Evolutionary conservation across 2,888 invertebrate genomes (phyloP), one percentile per base, ranked within the genome.

Genomic region (Mythimna vitellina): DNA sequence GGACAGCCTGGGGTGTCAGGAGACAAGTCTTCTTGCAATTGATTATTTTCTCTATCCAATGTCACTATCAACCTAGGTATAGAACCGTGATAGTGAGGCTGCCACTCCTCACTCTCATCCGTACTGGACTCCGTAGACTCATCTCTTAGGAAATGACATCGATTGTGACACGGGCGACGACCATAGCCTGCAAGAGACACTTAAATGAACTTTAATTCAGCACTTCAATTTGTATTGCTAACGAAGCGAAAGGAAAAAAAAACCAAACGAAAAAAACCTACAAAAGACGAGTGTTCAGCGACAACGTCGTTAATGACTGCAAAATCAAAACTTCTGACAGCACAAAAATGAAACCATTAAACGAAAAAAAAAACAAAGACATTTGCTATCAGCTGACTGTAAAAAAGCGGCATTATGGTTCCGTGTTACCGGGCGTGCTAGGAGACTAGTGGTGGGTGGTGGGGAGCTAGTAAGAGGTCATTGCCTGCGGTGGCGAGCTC

Each of bases 401-500:
- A 77, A 68, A 49, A 65, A 73, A 65, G 76, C 66, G 58, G 29
- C 69, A 56, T 66, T 63, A 68, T 62, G 56, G 42, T 63, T 68
- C 64, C 62, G 73, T 61, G 79, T 75, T 74, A 77, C 81, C 81
- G 79, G 68, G 76, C 67, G 81, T 72, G 74, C 46, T 25, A 5
- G 29, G 29, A n/a, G 12, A 17, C 49, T 17, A 22, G 22, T 2
- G 68, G 66, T 58, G 58, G 70, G 53, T 32, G 25, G 42, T 51
- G 61, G 42, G 42, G 49, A 54, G 65, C 17, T n/a, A 29, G 64
- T 81, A 29, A 22, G 46, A 17, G 46, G 60, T 38, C 56, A 76
- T 67, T 94, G 95, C 96, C 95, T 95, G 96, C 95, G 76, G 96
- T 95, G 86, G 93, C 96, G 89, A 96, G 95, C 89, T 96, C 96